phyloP scores from a whole-genome alignment of 2,888 invertebrate genomes.

The Penaeus monodon region DNA sequence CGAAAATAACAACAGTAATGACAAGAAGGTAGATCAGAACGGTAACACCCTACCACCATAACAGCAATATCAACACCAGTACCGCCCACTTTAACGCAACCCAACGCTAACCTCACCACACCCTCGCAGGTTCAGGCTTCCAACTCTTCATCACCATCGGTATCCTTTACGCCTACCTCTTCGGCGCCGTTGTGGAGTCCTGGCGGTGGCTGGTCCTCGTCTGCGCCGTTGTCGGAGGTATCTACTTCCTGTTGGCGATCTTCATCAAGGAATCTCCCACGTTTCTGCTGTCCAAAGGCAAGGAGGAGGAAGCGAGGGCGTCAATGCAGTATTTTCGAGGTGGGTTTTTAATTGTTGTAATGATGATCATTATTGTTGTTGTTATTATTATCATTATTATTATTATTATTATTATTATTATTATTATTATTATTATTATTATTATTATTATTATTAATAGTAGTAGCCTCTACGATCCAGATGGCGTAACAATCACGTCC shows the following conservation, averaged over 20 bases:
- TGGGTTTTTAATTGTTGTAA: constrained; percentile 65
- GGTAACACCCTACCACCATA: no score
- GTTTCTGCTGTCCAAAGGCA: constrained; percentile 75
- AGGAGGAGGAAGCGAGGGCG: constrained; percentile 76
- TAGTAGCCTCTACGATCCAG: no score
- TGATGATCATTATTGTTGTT: not conserved
- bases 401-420: not conserved
- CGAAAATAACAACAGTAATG: no score
- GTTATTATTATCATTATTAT: not conserved
- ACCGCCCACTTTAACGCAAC: no score
- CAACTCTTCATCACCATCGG: constrained; percentile 81
- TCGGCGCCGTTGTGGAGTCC: constrained; percentile 79
- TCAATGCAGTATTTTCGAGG: constrained; percentile 78
- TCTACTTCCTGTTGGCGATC: constrained; percentile 68
- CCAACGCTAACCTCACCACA: no score
- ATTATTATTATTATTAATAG: no score
- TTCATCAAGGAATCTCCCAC: constrained; percentile 88
- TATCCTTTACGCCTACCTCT: constrained; percentile 78
- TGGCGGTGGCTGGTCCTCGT: constrained; percentile 76
- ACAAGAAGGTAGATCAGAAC: no score
- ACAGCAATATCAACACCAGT: no score
- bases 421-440: no score
- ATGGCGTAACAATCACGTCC: no score
- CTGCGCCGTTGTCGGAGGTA: constrained; percentile 71
- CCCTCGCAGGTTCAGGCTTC: constrained; percentile 75